Percentiles rank a stretch among this genome's conserved stretches.
Conservation (phyloP, 2,888 invertebrate genomes). For the Neoascia interrupta region DNA sequence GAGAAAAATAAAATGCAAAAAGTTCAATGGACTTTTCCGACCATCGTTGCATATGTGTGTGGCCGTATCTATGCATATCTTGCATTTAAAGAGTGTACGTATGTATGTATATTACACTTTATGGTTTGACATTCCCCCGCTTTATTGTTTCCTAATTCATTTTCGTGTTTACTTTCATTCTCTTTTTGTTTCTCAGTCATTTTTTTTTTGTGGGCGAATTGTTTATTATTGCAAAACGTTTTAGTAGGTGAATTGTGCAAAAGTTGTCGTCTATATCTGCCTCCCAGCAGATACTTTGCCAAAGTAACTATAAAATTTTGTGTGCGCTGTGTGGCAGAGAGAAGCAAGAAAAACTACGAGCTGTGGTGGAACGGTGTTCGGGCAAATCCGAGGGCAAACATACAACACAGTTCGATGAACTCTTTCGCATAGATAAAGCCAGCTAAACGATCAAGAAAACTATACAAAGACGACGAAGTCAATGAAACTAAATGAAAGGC, state of each 20-base stretch:
- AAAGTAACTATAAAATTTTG: too few relatives aligned
- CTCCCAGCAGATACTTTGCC: too few relatives aligned
- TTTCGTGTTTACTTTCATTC: constrained; percentile 40
- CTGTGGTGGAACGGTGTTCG: background rate
- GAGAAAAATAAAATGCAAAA: constrained; percentile 58
- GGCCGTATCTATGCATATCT: constrained; percentile 6
- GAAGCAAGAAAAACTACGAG: constrained; percentile 32
- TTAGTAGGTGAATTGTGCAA: constrained; percentile 64
- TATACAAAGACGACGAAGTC: background rate
- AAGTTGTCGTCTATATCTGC: constrained; percentile 56
- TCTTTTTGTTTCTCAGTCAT: constrained; percentile 4
- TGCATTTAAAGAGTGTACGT: too few relatives aligned
- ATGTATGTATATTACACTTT: background rate
- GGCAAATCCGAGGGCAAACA: constrained; percentile 45
- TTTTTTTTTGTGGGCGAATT: constrained; percentile 36
- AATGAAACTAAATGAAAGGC: constrained; percentile 50
- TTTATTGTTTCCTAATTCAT: constrained; percentile 52
- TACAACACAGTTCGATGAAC: constrained; percentile 62
- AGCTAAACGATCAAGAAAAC: constrained; percentile 35
- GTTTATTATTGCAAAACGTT: constrained; percentile 55
- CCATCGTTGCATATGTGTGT: constrained; percentile 31
- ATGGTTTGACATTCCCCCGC: constrained; percentile 21
- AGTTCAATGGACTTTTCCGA: constrained; percentile 69
- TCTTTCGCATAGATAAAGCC: constrained; percentile 56
- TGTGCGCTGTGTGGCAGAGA: too few relatives aligned